Evolutionary conservation across 2,113 vertebrate species (phyloP).

Genomic region (Helogale parvula): DNA sequence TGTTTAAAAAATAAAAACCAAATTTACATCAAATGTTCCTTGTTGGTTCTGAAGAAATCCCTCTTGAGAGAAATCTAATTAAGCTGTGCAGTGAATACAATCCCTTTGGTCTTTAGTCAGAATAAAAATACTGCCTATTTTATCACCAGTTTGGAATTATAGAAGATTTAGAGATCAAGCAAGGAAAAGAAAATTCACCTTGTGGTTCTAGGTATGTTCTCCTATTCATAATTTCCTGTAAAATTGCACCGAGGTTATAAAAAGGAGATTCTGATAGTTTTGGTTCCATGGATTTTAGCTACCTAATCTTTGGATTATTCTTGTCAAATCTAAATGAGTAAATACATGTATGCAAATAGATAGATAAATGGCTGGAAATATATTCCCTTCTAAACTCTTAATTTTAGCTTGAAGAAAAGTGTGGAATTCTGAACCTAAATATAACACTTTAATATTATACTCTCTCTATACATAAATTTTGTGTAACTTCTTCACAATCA

Average conservation of each 20-base stretch:
- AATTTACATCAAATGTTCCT: background rate
- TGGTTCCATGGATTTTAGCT: background rate
- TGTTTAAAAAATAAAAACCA: background rate
- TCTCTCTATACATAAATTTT: background rate
- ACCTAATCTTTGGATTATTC: background rate
- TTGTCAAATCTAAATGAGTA: background rate
- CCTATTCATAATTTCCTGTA: background rate
- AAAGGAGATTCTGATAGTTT: background rate
- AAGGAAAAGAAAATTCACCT: background rate
- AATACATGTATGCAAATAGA: background rate
- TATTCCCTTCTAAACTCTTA: background rate
- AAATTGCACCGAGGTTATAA: background rate
- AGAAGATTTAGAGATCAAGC: background rate
- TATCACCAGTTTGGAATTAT: background rate
- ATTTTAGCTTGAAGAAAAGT: background rate
- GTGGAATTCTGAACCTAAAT: background rate
- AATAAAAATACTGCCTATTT: background rate
- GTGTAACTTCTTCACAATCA: background rate
- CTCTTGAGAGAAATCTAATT: slow-evolving; percentile 55
- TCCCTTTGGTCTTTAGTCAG: slow-evolving; percentile 22
- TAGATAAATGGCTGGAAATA: background rate
- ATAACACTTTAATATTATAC: background rate
- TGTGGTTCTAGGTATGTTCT: background rate
- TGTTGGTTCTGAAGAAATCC: background rate
- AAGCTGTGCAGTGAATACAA: background rate